Base-by-base conservation (phyloP, 1,140 invertebrate species). In the Trinorchestia longiramus region DNA sequence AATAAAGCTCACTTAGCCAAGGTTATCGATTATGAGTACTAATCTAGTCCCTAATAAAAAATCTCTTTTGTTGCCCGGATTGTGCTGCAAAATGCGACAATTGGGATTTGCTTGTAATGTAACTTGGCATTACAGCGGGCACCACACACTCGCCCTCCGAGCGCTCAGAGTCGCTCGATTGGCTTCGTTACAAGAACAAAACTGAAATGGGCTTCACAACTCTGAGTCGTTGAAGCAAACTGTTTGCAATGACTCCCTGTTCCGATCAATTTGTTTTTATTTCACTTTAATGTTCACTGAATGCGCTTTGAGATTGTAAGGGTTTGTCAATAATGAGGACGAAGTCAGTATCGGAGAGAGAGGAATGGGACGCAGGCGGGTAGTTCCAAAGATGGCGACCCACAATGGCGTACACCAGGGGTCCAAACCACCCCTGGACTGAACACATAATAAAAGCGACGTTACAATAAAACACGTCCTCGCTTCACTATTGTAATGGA, bases 401-500 rank as follows among this genome's bases (percentile, higher is more conserved):
- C 88, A 90, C 88, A 90, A 90, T 90, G 36, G n/a, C 3, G n/a
- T 43, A 4, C 88, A 90, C 41, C 88, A 43, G 88, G 88, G 88
- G 88, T 90, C 41, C 88, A 90, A 90, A 90, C n/a, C 88, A 90
- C 88, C 88, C 88, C 88, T 42, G 88, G n/a, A 42, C 43, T 90
- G 6, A 90, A 42, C 88, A 43, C 88, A 90, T 90, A 90, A 90
- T 90, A 90, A 41, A 90, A 28, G 6, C 88, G 88, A 42, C 41
- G 88, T 90, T 90, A 90, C 88, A 90, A 90, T 90, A 90, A 90
- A 90, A 90, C 88, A 90, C 88, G 88, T 41, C 88, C n/a, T 28
- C 88, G 41, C 8, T 0, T 43, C n/a, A 11, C 43, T 36, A 41
- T 90, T 19, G 88, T 90, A 41, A 90, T 43, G n/a, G 41, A 43